Percentiles rank a stretch among this genome's conserved stretches.
Evolutionary conservation across 1,140 invertebrate genomes (phyloP).

Genomic region (Cotesia typhae): DNA sequence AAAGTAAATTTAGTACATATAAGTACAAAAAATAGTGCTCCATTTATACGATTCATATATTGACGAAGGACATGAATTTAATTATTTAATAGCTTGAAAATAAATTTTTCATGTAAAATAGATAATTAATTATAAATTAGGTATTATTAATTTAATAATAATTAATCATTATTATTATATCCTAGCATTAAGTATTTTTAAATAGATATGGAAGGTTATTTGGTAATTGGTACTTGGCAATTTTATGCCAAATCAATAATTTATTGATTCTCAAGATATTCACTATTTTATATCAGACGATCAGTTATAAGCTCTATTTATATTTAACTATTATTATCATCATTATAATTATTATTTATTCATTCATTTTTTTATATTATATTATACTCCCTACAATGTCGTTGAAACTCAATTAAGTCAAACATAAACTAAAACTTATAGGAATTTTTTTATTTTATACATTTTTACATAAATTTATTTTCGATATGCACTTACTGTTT

Average conservation of each 20-base stretch:
- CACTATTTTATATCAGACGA: constrained; percentile 3
- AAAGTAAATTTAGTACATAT: constrained; percentile 19
- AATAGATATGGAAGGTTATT: constrained; percentile 20
- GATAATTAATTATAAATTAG: neutral
- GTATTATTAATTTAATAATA: too few species aligned
- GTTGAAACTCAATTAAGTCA: too few species aligned
- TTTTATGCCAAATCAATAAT: constrained; percentile 25
- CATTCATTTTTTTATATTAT: too few species aligned
- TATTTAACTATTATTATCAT: neutral
- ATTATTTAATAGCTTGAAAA: neutral
- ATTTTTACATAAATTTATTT: too few species aligned
- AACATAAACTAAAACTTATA: too few species aligned
- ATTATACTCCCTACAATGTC: too few species aligned
- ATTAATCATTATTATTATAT: too few species aligned
- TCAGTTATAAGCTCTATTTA: constrained; percentile 9
- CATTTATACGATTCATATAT: constrained; percentile 2
- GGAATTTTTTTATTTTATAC: too few species aligned
- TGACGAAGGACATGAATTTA: neutral
- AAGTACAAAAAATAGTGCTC: constrained; percentile 39
- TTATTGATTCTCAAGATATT: constrained; percentile 29
- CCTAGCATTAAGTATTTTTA: neutral
- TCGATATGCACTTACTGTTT: too few species aligned
- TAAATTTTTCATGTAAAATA: constrained; percentile 6
- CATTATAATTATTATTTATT: neutral
- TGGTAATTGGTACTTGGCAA: too few species aligned